Base-by-base conservation (phyloP, 2,888 invertebrate species). In the Troglohyphantes excavatus region DNA sequence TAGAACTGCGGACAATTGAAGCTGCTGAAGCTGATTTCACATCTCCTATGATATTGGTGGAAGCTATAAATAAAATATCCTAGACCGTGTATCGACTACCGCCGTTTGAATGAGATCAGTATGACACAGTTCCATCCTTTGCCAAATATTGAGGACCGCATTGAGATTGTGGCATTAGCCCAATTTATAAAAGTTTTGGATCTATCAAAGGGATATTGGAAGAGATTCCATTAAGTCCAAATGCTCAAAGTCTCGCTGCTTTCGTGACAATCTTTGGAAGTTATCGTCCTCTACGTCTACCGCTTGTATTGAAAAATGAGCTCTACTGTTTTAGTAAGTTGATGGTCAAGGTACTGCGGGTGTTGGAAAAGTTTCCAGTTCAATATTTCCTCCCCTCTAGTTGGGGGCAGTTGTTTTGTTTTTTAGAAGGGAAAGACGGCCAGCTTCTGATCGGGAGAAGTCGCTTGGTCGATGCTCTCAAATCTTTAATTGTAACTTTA, bases 41-140 rank as follows among this genome's bases (percentile, higher is more conserved):
- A 2, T 75, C 67, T 2, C 75, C 85, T 6, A 85, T 68, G 72
- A 73, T 73, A 0, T 2, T 73, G n/a, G 59, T 83, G 3, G 39
- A 83, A 63, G 17, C 26, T 7, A 7, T 39, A 0, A n/a, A n/a
- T 6, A 26, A 17, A 3, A n/a, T 11, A 68, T 0, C 21, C 23
- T 1, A 72, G 72, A 46, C 73, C 27, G 2, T 73, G 73, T 7
- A 53, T 73, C 9, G 53, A 70, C 3, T 70, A 70, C 23, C 21
- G 39, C 0, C 2, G 13, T 0, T 11, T 70, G 2, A 70, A 70
- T 6, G 23, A 43, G n/a, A 2, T 70, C 0, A 70, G 11, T 0
- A 2, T 2, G 23, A 70, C 39, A 3, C 2, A 73, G 13, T 53
- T 6, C 5, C 27, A n/a, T 46, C 73, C 73, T 1, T 1, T 73